Base-by-base conservation (phyloP, 2,888 invertebrate genomes). In the Rhogogaster chlorosoma region DNA sequence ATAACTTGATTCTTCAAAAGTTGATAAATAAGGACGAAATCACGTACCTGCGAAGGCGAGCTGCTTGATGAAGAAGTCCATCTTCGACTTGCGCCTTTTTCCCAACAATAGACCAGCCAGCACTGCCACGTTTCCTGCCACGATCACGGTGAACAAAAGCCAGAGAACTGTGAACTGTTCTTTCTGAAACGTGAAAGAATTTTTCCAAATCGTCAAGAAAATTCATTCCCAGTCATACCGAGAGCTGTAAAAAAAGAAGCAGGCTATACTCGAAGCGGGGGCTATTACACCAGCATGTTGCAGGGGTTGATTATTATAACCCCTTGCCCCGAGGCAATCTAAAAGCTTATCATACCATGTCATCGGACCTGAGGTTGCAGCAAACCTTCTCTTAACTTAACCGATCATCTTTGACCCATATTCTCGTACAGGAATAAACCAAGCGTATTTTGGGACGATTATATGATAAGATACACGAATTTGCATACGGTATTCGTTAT, bases 41-140 rank as follows among this genome's bases (percentile, higher is more conserved):
- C n/a, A 89, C 95, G 95, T 93, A 98, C 99, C 99, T 93, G 98
- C 98, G 86, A 98, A 95, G 2, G 98, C 98, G 84, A 99, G 94
- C 91, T 99, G 98, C 95, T 97, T 97, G 89, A 99, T 98, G 94
- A 99, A 99, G 94, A 98, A 99, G 93, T 98, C 98, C 98, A 98
- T 98, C 77, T 98, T 95, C 78, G 98, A 98, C 93, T 98, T 98
- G 89, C 98, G 95, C 83, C 97, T 96, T 91, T 98, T 98, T 88
- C 97, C 97, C 90, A 97, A 95, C 84, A 97, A 95, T 85, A 99
- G 95, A 0, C 98, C 97, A 0, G 97, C 96, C 71, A 99, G 95
- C n/a, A 99, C 98, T 0, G 97, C 97, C 26, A 96, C 95, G 93
- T 99, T 99, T 49, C 98, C 97, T 82, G 97, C 95, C 70, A 99